Conservation (phyloP, 64 coral and sea anemone species). For the Exaiptasia diaphana region DNA sequence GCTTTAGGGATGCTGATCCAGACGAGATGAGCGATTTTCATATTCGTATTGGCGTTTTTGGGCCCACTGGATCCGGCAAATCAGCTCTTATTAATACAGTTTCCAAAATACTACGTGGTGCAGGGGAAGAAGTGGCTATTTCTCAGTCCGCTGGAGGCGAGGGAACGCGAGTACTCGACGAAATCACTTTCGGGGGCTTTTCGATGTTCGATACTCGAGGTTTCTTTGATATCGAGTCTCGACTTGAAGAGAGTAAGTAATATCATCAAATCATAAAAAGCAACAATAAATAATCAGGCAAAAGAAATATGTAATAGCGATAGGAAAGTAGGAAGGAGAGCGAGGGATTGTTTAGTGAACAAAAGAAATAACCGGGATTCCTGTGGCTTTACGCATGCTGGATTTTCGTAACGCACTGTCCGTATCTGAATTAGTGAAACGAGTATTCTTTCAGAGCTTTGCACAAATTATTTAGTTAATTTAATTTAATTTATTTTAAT, state of each 20-base stretch:
- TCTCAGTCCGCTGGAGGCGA: conserved; percentile 58
- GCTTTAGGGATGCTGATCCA: conserved; percentile 38
- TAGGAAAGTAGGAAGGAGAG: not conserved
- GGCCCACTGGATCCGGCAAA: conserved; percentile 73
- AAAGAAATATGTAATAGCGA: no score
- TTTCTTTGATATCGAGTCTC: conserved; percentile 57
- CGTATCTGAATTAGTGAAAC: no score
- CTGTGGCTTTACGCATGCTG: no score
- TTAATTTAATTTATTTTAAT: no score
- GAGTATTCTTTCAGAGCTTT: no score
- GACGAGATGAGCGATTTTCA: conserved; percentile 63
- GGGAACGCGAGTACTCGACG: conserved; percentile 46
- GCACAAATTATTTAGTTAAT: no score
- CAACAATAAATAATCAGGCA: no score
- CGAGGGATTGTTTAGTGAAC: no score
- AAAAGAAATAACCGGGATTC: no score
- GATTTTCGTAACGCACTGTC: no score
- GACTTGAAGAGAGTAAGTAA: not conserved
- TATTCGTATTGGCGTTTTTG: conserved; percentile 56
- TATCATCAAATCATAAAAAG: not conserved
- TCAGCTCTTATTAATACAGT: conserved; percentile 77
- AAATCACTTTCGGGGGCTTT: conserved; percentile 37
- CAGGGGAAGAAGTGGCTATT: conserved; percentile 23
- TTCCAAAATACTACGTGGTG: conserved; percentile 27
- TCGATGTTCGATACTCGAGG: conserved; percentile 62